These are phyloP conservation scores for Lipophrys pholis DNA, from an alignment of 2,113 vertebrate species.

Conservation along the genomic window DNA sequence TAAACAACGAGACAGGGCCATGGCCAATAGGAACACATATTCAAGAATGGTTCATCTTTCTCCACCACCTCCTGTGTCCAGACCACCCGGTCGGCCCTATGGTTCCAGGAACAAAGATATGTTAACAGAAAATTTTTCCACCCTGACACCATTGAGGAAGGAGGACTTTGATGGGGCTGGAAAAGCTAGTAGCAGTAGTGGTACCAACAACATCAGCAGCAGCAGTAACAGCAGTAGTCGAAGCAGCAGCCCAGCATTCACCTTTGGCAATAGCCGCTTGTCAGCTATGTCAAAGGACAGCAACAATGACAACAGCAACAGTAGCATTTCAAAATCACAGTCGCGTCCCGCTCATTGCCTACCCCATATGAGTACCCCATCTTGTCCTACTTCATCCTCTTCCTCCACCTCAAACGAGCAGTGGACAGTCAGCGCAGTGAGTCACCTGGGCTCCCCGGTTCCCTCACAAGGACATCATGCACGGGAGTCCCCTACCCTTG, in stretches of 20 bases:
- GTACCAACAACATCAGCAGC: constrained; percentile 39
- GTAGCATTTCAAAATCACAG: constrained; percentile 72
- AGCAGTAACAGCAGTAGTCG: constrained; percentile 69
- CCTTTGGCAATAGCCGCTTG: constrained; percentile 71
- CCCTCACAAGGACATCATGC: constrained; percentile 75
- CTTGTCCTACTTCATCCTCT: constrained; percentile 65
- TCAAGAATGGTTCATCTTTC: constrained; percentile 82
- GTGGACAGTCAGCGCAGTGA: constrained; percentile 71
- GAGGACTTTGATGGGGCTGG: constrained; percentile 74
- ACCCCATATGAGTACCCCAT: constrained; percentile 59
- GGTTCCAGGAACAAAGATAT: constrained; percentile 83
- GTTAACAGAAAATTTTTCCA: constrained; percentile 70
- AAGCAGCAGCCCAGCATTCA: constrained; percentile 77
- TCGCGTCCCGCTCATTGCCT: constrained; percentile 69
- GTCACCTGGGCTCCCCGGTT: constrained; percentile 66
- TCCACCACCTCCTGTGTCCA: constrained; percentile 81
- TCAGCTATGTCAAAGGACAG: constrained; percentile 67
- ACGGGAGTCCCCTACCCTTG: constrained; percentile 70
- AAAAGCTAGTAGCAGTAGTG: constrained; percentile 66
- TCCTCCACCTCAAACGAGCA: constrained; percentile 66
- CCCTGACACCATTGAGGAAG: constrained; percentile 61
- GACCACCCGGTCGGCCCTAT: constrained; percentile 83
- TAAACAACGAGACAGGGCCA: constrained; percentile 80
- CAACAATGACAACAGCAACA: constrained; percentile 66
- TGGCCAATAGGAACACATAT: constrained; percentile 85